Base-by-base conservation (phyloP, 2,113 vertebrate species). In the Nanorana parkeri region DNA sequence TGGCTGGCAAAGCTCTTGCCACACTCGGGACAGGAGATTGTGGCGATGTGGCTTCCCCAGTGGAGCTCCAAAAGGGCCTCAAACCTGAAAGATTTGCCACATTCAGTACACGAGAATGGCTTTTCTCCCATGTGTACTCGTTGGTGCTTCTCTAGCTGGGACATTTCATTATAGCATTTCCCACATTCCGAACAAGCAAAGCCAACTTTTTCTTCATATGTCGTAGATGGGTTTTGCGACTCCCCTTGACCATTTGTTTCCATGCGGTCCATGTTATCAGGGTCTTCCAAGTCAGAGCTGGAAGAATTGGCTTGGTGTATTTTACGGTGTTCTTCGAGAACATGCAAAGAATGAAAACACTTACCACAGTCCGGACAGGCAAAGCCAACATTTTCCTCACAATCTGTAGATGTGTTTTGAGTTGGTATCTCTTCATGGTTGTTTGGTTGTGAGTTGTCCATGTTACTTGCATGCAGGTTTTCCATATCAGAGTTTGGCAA, bases 121-220 rank as follows among this genome's bases (percentile, higher is more conserved):
- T 79, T 79, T 6, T 79, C 77, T 36, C 77, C 54, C 41, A n/a
- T 32, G 23, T 79, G 77, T 47, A 56, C n/a, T 13, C 23, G 55
- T 19, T 68, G 65, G 17, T 79, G 65, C 23, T 36, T 68, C 16
- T 68, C 52, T 20, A 79, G 77, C 8, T 32, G 54, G 4, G 77
- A 68, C n/a, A 24, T 17, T 19, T 58, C 55, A 41, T 36, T 17
- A 56, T 58, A 79, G 23, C 65, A 41, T 24, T 68, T n/a, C 5
- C 77, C 77, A 67, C 77, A 68, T 47, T 79, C 77, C 15, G 77
- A 58, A 56, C 77, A 79, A 5, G 52, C 3, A 24, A 79, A 41
- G 1, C 1, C 32, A 5, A 68, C 67, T 19, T n/a, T 68, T 2
- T 60, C 21, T 1, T 36, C 67, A 41, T 68, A 17, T 3, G n/a